Evolutionary conservation across 2,797 vertebrate genomes (phyloP), one percentile per base, ranked within the genome.

Genomic region (Megaceryle alcyon): DNA sequence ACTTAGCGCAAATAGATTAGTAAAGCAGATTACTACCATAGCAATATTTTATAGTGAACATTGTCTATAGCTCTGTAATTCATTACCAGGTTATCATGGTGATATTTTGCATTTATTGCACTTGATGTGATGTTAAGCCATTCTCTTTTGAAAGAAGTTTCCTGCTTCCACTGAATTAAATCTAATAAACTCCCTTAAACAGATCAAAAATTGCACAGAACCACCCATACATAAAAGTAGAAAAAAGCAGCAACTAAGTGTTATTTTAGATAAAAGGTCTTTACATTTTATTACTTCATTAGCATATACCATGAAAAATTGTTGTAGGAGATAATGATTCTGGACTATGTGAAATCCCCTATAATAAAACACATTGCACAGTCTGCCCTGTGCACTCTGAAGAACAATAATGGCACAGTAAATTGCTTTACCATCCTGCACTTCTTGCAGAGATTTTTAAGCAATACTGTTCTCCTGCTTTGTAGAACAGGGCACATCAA

Each of bases 241-340:
- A 94, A 91, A 23, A 96, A 95, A 92, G 44, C 48, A 96, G 79
- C 61, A 97, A 90, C 75, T 90, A 92, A 96, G 81, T 92, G 39
- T 89, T 94, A 88, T 76, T 95, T 96, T 91, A 80, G 60, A 97
- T 93, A 94, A 96, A 97, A 82, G n/a, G 63, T 90, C 92, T 95
- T 86, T 86, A 85, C 61, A 92, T 94, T 97, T 96, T 79, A 95
- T 96, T 96, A 82, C 76, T 96, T 96, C 64, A 92, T 97, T 97
- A 96, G 94, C 77, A 94, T 95, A 90, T 87, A 97, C 82, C 86
- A 94, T 68, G 33, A 95, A 95, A 96, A 96, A 97, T 65, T 93
- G 26, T 92, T 86, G 85, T 61, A 92, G 77, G 46, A 94, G 88
- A 95, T 93, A 96, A 97, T 56, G 44, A 94, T 93, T 96, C 94